Conservation (phyloP, 2,888 invertebrate species). For the Xiphydria camelus region DNA sequence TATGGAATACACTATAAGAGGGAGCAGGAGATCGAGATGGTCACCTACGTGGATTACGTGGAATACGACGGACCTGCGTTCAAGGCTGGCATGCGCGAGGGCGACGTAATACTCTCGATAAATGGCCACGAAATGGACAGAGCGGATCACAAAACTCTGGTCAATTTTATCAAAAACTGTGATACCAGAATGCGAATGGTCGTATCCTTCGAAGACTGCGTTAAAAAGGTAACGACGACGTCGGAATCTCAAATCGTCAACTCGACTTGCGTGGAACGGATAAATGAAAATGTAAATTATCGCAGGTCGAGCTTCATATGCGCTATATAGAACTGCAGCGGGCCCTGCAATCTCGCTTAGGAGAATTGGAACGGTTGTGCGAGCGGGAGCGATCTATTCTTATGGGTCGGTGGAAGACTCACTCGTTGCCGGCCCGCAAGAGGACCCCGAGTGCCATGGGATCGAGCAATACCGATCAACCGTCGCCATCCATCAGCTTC, state of each 20-base stretch:
- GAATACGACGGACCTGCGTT: conserved; percentile 91
- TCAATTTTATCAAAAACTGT: conserved; percentile 89
- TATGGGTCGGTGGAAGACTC: conserved; percentile 88
- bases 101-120: conserved; percentile 94
- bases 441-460: conserved; percentile 68
- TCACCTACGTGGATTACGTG: conserved; percentile 96
- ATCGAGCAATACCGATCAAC: conserved; percentile 39
- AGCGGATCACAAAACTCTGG: conserved; percentile 90
- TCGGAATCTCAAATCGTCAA: not conserved
- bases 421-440: conserved; percentile 83
- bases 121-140: conserved; percentile 95
- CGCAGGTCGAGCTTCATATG: conserved; percentile 84
- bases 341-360: conserved; percentile 80
- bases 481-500: conserved; percentile 47
- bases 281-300: conserved; percentile 8
- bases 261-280: conserved; percentile 18
- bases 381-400: conserved; percentile 80
- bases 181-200: conserved; percentile 93
- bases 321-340: conserved; percentile 88
- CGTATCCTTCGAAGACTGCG: conserved; percentile 95
- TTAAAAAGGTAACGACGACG: conserved; percentile 72
- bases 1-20: conserved; percentile 96
- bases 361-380: conserved; percentile 80
- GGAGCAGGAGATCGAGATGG: conserved; percentile 92
- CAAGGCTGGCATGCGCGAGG: conserved; percentile 91